Base-by-base conservation (phyloP, 2,113 vertebrate genomes). In the Oriolus oriolus region DNA sequence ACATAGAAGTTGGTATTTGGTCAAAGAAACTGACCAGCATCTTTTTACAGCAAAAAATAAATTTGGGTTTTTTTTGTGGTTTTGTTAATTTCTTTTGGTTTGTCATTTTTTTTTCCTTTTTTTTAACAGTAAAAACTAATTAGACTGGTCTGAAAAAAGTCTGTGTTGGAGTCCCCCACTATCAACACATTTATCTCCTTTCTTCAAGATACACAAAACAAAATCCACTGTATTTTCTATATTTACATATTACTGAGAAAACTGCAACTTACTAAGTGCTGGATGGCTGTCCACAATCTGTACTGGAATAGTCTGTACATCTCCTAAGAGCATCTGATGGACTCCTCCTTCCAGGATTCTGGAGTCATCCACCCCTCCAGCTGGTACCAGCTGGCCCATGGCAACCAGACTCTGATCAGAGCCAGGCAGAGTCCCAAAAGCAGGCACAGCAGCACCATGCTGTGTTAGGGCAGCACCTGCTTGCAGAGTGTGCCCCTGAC, bases 321-420 rank as follows among this genome's bases (percentile, higher is more conserved):
- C 97, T 93, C 96, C 98, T 96, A 98, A 37, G 47, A 98, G 93
- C 96, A 98, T 98, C 37, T 96, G 98, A 82, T 97, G 98, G 54
- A 97, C 85, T 65, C 84, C 95, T 92, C 94, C 94, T 86, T 97
- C 96, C 17, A 96, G 70, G 68, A 66, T 93, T 41, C 91, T 93
- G 75, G 97, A 76, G 65, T 97, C 96, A 54, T 97, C 97, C 71
- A 81, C n/a, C 41, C 89, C 89, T 81, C 84, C 97, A 79, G 92
- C 96, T 77, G 97, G 96, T 16, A 98, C 95, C 83, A 98, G 71
- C 57, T 98, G 98, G 66, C 97, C 95, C 96, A 98, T 52, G 73
- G 96, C 80, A 63, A 97, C 61, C 52, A 98, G 69, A n/a, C 78
- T 95, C 41, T 96, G 95, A 60, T 96, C 97, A 54, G 97, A 86